Conservation (phyloP, 1,140 invertebrate genomes). For the Andricus grossulariae region DNA sequence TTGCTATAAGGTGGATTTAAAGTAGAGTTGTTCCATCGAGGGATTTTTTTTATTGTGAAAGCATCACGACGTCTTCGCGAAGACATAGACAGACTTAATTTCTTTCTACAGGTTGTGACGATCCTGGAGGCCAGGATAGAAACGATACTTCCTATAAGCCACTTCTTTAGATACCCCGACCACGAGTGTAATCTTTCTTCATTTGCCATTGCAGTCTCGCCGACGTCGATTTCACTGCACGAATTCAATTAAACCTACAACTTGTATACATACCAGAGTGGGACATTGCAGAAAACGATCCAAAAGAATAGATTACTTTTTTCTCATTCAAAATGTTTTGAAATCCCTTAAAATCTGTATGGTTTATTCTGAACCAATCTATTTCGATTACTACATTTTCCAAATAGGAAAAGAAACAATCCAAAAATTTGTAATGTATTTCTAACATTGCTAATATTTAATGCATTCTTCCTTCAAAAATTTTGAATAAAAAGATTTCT, state of each 20-base stretch:
- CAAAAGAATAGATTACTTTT: constrained; percentile 15
- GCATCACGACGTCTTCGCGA: neutral
- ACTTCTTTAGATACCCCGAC: constrained; percentile 25
- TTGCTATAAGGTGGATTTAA: neutral
- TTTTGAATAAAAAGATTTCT: too few species aligned
- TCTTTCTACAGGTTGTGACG: constrained; percentile 12
- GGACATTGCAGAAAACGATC: constrained; percentile 17
- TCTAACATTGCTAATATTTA: too few species aligned
- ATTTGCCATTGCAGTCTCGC: constrained; percentile 47
- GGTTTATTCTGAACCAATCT: too few species aligned
- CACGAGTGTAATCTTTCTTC: constrained; percentile 48
- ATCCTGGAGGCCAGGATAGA: constrained; percentile 6
- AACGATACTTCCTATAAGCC: constrained; percentile 22
- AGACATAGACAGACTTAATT: neutral
- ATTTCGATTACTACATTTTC: too few species aligned
- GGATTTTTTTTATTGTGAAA: neutral
- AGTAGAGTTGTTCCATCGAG: neutral
- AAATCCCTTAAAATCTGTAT: too few species aligned
- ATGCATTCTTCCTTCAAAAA: too few species aligned
- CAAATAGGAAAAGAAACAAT: too few species aligned
- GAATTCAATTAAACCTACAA: constrained; percentile 45
- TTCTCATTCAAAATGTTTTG: neutral
- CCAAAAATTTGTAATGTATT: too few species aligned
- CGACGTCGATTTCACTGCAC: constrained; percentile 33
- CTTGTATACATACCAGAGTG: constrained; percentile 28